Evolutionary conservation across 2,888 invertebrate genomes (phyloP), one percentile per base, ranked within the genome.

Genomic region (Mallateleia sp.): DNA sequence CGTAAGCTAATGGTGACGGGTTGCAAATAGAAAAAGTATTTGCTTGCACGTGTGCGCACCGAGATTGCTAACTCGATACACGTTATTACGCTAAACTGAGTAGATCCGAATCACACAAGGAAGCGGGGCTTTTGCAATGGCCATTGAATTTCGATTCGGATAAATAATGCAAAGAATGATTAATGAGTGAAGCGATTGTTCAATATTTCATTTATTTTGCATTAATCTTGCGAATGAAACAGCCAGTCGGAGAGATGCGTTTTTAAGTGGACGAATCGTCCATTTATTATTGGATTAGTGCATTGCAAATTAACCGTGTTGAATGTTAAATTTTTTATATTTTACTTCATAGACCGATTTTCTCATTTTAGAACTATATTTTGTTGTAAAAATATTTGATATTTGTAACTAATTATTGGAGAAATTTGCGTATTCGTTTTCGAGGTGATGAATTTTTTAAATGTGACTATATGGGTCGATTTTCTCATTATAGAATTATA

Each of bases 11-110:
- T 75, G 75, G 69, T n/a, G 50, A 62, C 20, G 69, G 66, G 54
- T 62, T 69, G 54, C 75, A 58, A 78, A 71, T 62, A 58, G 67
- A 82, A 83, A 77, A 77, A 66, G 60, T 47, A 64, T 42, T 66
- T 45, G 38, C 42, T 18, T 58, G 32, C 80, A 81, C 78, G 78
- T 78, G 78, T 78, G 67, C 56, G 66, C 66, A 77, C 67, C 66
- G 66, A 34, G 66, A 77, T 67, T 77, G 58, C 47, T 28, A 47
- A 67, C 77, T 58, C 77, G 67, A 54, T 78, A 77, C 78, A 50
- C 50, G 67, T 67, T 78, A 79, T 60, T 69, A 60, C 66, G 78
- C 38, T 32, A 38, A 66, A 60, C 34, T 22, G 52, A 69, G 79
- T 58, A 50, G 42, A 79, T 52, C 38, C n/a, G 47, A 69, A 50